phyloP scores from a whole-genome alignment of 2,113 vertebrate genomes.

The Dicaeum eximium region DNA sequence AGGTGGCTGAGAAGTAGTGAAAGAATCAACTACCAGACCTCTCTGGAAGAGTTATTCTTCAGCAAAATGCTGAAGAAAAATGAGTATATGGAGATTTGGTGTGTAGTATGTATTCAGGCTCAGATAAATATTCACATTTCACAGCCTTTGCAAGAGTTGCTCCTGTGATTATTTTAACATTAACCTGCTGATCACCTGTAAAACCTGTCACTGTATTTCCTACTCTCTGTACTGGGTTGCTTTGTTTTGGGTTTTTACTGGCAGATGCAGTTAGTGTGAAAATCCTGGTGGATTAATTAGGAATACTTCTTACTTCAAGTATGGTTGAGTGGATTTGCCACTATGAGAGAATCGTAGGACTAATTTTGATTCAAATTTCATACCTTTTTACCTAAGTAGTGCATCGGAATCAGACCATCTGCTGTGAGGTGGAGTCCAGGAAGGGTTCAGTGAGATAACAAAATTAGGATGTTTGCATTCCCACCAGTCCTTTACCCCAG shows the following conservation, averaged over 20 bases:
- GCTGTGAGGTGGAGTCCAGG: not conserved
- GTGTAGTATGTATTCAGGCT: not conserved
- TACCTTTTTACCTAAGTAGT: not conserved
- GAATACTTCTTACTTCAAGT: not conserved
- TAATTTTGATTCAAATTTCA: not conserved
- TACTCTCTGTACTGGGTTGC: not conserved
- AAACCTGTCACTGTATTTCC: not conserved
- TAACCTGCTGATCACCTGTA: not conserved
- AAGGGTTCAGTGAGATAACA: not conserved
- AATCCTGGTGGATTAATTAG: not conserved
- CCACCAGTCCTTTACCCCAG: not conserved
- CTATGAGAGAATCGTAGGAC: not conserved
- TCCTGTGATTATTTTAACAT: not conserved
- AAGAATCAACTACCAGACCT: not conserved
- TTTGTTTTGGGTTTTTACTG: not conserved
- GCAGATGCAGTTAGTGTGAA: not conserved
- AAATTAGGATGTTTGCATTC: not conserved
- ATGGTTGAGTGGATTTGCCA: not conserved
- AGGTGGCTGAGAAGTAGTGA: not conserved
- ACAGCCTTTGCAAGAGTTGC: not conserved
- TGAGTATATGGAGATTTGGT: not conserved
- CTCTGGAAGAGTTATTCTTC: not conserved
- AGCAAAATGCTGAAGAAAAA: not conserved
- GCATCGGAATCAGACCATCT: not conserved
- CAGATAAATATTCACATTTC: not conserved